Evolutionary conservation across 1,140 invertebrate genomes (phyloP), one percentile per base, ranked within the genome.

Genomic region (Drosophila mojavensis): DNA sequence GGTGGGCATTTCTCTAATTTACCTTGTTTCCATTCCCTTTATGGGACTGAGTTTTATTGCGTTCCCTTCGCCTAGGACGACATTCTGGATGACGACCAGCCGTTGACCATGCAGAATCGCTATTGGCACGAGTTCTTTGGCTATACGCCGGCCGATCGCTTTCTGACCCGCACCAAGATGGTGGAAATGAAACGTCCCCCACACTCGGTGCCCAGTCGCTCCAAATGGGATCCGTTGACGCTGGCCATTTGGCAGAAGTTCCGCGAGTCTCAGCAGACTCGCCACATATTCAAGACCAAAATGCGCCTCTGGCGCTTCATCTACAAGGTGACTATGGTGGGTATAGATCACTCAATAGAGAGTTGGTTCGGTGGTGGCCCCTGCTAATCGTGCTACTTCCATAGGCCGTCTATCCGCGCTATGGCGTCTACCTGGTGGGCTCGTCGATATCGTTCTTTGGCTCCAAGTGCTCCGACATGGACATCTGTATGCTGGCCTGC

Each of bases 381-480:
- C 20, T 13, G 20, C 11, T 50, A 13, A 50, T 26, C 20, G n/a
- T 26, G 2, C 7, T 30, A 17, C 55, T 9, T 20, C 10, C 13
- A 13, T 50, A 96, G 95, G 93, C 93, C n/a, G 92, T 93, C 63
- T 95, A 95, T 92, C 95, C 95, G n/a, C 94, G 94, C 50, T 97
- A 96, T 94, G 96, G 96, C 47, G 93, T 99, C 45, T 98, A 97
- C 93, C 94, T 99, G 92, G 98, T 99, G 65, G 98, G 98, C 0
- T 99, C 98, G 0, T 99, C 98, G 15, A 96, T 99, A 94, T 98
- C 97, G 77, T 98, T 98, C 28, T 98, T 99, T 94, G 98, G 97
- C 4, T 96, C 96, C 60, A 95, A 97, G 89, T 94, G 93, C 59
- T 98, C 97, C 78, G 98, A 99, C 93, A 96, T 99, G 91, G 98